These are phyloP conservation scores for Piaya cayana DNA, from an alignment of 2,113 vertebrate species.

Conservation along the genomic window DNA sequence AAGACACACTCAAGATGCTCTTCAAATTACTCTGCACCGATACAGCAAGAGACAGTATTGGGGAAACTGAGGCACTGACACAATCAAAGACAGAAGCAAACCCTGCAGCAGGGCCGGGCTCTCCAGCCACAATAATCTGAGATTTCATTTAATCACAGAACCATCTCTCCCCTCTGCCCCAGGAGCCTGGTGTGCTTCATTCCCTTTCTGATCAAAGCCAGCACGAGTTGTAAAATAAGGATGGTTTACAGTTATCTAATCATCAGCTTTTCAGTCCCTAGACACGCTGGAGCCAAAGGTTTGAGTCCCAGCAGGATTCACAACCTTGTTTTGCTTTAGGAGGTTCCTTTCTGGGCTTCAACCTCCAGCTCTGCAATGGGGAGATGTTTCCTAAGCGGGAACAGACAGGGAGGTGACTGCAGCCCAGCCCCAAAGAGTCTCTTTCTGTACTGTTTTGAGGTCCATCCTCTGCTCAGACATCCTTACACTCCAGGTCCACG, in stretches of 20 bases:
- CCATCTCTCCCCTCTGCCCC: background rate
- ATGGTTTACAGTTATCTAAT: conserved; percentile 50
- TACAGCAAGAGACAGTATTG: background rate
- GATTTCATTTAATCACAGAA: background rate
- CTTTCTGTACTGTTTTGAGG: background rate
- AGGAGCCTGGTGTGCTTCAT: conserved; percentile 1
- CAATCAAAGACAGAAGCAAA: background rate
- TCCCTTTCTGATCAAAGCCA: conserved; percentile 25
- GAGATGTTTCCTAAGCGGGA: background rate
- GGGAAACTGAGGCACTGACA: background rate
- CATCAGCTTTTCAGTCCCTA: conserved; percentile 21
- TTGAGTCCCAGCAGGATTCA: conserved; percentile 1
- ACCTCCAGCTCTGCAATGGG: background rate
- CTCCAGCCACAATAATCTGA: background rate
- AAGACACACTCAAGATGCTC: background rate
- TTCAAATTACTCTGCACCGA: rapidly evolving
- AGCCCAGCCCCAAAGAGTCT: background rate
- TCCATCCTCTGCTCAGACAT: background rate
- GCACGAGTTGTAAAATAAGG: background rate
- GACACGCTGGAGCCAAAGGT: conserved; percentile 11
- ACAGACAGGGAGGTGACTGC: background rate
- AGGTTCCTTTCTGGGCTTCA: background rate
- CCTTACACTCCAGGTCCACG: background rate
- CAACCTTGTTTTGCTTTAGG: background rate
- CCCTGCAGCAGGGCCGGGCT: background rate